Base-by-base conservation (phyloP, 2,797 vertebrate genomes). In the Acropternis orthonyx region DNA sequence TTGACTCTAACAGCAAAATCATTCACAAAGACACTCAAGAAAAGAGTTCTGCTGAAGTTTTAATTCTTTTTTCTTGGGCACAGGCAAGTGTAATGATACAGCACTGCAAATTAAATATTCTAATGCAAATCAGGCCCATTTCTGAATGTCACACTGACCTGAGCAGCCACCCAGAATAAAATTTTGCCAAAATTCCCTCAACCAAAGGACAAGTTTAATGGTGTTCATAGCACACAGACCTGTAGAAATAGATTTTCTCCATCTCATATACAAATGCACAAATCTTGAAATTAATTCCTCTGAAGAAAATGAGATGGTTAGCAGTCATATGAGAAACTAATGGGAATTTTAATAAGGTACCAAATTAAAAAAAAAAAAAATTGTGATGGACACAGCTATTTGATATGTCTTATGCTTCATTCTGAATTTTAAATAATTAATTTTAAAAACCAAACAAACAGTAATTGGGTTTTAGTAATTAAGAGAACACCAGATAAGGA, bases 401-500 rank as follows among this genome's bases (percentile, higher is more conserved):
- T 22, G 15, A 67, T 93, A 85, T 74, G 72, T 84, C 41, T 86
- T 27, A 49, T 8, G 49, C 27, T 37, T 79, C 52, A 66, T 76
- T 92, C 67, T 37, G 30, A 78, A 82, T 71, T 93, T 88, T 95
- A 96, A 91, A 95, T 93, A 91, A 94, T 88, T 88, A 86, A 84
- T 95, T 73, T 85, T 62, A 27, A 85, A 90, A 93, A 34, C 30
- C 59, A 93, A 96, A 86, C 24, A 94, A 92, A 71, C 23, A 92
- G 51, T 91, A 93, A 92, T 65, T 77, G 76, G 56, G 41, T 97
- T 96, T 95, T 93, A 97, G 93, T 94, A 91, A 93, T 77, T 96
- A 71, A 90, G 32, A 86, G 71, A 85, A 72, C 17, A 66, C 12
- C 10, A 62, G 59, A 85, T 72, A 95, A 93, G 71, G 76, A 96